Evolutionary conservation across 2,888 invertebrate species (phyloP).

Genomic region (Orthonychiurus folsomi): DNA sequence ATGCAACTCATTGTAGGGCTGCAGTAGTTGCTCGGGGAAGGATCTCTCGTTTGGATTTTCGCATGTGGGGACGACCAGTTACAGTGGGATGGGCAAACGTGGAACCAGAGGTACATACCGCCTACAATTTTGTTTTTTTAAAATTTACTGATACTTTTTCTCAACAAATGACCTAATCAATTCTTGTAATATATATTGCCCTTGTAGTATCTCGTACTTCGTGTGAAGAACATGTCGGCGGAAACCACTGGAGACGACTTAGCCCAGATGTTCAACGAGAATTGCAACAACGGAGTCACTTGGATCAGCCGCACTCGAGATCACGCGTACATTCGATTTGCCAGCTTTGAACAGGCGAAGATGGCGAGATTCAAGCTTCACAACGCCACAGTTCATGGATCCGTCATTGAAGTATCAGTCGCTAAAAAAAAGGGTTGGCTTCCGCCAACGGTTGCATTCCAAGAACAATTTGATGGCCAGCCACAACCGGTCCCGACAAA

Average conservation of each 20-base stretch:
- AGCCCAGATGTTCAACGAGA: slow-evolving; percentile 46
- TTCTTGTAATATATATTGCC: too few species aligned
- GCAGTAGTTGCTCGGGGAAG: slow-evolving; percentile 63
- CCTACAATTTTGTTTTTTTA: too few species aligned
- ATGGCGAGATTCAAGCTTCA: slow-evolving; percentile 45
- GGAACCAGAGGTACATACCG: slow-evolving; percentile 61
- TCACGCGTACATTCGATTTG: slow-evolving; percentile 68
- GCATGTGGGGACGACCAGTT: slow-evolving; percentile 59
- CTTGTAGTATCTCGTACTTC: slow-evolving; percentile 65
- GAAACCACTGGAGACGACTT: slow-evolving; percentile 50
- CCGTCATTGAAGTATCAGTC: slow-evolving; percentile 36
- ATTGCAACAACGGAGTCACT: slow-evolving; percentile 43
- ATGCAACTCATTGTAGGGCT: slow-evolving; percentile 48
- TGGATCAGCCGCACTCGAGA: slow-evolving; percentile 66
- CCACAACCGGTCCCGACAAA: too few species aligned
- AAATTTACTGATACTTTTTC: background rate
- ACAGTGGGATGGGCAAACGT: slow-evolving; percentile 83
- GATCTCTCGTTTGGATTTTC: slow-evolving; percentile 53
- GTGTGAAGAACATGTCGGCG: slow-evolving; percentile 59
- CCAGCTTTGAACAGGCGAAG: slow-evolving; percentile 56
- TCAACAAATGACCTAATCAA: too few species aligned
- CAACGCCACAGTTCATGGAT: slow-evolving; percentile 37
- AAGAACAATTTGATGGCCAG: too few species aligned
- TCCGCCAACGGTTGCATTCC: too few species aligned
- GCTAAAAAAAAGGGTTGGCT: too few species aligned